Conservation (phyloP, 2,888 invertebrate genomes). For the Phania funesta region DNA sequence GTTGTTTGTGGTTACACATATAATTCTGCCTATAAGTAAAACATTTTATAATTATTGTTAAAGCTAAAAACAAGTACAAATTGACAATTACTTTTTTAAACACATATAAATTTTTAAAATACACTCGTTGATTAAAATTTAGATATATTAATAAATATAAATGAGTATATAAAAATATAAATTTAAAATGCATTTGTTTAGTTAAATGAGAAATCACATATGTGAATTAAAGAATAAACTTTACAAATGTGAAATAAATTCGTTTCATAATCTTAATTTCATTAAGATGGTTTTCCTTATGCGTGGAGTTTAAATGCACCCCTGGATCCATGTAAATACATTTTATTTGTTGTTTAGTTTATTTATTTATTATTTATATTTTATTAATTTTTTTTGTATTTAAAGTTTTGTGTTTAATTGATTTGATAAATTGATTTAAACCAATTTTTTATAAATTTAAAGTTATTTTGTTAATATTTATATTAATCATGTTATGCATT, state of each 20-base stretch:
- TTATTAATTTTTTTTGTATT: constrained; percentile 36
- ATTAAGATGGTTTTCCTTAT: too few relatives aligned
- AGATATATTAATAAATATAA: constrained; percentile 6
- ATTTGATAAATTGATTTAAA: constrained; percentile 68
- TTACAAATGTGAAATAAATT: too few relatives aligned
- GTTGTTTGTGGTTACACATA: too few relatives aligned
- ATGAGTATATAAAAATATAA: not conserved
- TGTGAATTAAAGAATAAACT: constrained; percentile 27
- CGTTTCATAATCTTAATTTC: too few relatives aligned
- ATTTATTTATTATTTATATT: constrained; percentile 51
- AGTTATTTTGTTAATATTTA: constrained; percentile 51
- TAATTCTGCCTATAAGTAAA: constrained; percentile 26
- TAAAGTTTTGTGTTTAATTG: constrained; percentile 41
- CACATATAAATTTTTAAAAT: not conserved
- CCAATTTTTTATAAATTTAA: constrained; percentile 55
- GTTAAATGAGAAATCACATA: constrained; percentile 48
- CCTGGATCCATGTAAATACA: constrained; percentile 9
- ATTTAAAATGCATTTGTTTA: constrained; percentile 30
- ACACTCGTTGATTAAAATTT: not conserved
- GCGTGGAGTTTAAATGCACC: too few relatives aligned
- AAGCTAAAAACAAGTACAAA: constrained; percentile 49
- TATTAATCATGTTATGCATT: constrained; percentile 64
- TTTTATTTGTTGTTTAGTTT: constrained; percentile 60
- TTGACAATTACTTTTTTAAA: constrained; percentile 28
- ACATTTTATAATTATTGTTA: constrained; percentile 43